A percentile compares a stretch with the other conserved stretches of the same genome.
Evolutionary conservation across 1,140 invertebrate genomes (phyloP).

Genomic region (Caenorhabditis briggsae): DNA sequence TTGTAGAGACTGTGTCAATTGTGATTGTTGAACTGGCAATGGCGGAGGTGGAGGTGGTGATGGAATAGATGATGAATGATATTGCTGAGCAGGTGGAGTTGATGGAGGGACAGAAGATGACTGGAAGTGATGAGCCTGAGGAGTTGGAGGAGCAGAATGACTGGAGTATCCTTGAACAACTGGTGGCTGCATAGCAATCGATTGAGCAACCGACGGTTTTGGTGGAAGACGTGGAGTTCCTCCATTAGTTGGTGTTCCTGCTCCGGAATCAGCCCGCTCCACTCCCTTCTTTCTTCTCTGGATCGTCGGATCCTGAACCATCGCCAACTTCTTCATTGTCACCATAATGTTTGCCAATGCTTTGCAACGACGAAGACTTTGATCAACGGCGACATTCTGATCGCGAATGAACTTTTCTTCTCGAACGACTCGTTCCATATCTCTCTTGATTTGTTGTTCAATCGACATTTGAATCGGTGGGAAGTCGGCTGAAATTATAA

Average conservation of each 20-base stretch:
- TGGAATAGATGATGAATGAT: neutral
- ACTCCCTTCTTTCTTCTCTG: slow-evolving; percentile 58
- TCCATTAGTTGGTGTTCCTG: slow-evolving; percentile 49
- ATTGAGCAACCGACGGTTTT: slow-evolving; percentile 8
- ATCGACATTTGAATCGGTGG: slow-evolving; percentile 69
- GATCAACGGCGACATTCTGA: slow-evolving; percentile 68
- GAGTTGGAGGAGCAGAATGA: slow-evolving; percentile 53
- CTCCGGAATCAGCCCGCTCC: slow-evolving; percentile 30
- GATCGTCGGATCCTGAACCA: slow-evolving; percentile 75
- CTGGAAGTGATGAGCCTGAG: slow-evolving; percentile 38
- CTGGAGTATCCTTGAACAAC: slow-evolving; percentile 37
- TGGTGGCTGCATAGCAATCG: slow-evolving; percentile 8
- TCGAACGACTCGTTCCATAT: slow-evolving; percentile 72
- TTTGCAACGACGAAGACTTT: slow-evolving; percentile 72
- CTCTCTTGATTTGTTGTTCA: slow-evolving; percentile 68
- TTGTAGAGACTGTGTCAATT: slow-evolving; percentile 38
- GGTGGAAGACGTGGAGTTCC: slow-evolving; percentile 26
- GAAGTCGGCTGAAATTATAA: slow-evolving; percentile 67
- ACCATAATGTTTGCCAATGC: slow-evolving; percentile 75
- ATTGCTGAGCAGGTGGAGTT: slow-evolving; percentile 47
- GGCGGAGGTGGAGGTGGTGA: slow-evolving; percentile 32
- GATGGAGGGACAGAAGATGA: neutral
- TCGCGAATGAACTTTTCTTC: slow-evolving; percentile 74
- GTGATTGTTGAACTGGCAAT: neutral
- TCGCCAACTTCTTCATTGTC: slow-evolving; percentile 77